Base-by-base conservation (phyloP, 2,113 vertebrate species). In the Macrotus californicus region DNA sequence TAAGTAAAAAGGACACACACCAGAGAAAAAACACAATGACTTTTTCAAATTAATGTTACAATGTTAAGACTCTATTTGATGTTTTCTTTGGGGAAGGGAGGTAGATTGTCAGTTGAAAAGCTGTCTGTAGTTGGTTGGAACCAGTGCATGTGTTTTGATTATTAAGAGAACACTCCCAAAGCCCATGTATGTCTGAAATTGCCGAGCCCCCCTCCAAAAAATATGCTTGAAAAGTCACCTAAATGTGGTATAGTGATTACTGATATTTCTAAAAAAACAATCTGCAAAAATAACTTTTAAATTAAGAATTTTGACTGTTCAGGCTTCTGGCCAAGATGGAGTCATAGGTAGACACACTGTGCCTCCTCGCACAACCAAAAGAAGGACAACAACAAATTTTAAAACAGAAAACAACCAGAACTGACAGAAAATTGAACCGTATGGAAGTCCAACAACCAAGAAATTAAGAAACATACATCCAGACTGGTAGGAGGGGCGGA, bases 241-340 rank as follows among this genome's bases (percentile, higher is more conserved):
- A 86, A 52, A 66, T 36, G 73, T 72, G 64, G 90, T 83, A 67
- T 19, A 48, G 31, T 79, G 69, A 87, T 94, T 48, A 75, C 50
- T 81, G 31, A 56, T 59, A 26, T 90, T 92, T 87, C 77, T 82
- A 84, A 94, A 89, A 87, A 64, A 52, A 89, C 94, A 93, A 80
- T 34, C 59, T 75, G n/a, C 66, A 92, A 93, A 41, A 50, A 69
- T 41, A 70, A 77, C 34, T 92, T 95, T 87, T 84, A 90, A 95
- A 81, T 96, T 89, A 96, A 76, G 76, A 72, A 79, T 92, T 39
- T 89, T 91, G 31, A 64, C 16, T 88, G 5, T 69, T 93, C 14
- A 66, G n/a, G n/a, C n/a, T n/a, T n/a, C n/a, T n/a, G n/a, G n/a
- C n/a, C n/a, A n/a, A n/a, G n/a, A n/a, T n/a, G n/a, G n/a, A n/a